A percentile compares a stretch with the other conserved stretches of the same genome.
Evolutionary conservation across 2,113 vertebrate genomes (phyloP).

Genomic region (Corythaeola cristata): DNA sequence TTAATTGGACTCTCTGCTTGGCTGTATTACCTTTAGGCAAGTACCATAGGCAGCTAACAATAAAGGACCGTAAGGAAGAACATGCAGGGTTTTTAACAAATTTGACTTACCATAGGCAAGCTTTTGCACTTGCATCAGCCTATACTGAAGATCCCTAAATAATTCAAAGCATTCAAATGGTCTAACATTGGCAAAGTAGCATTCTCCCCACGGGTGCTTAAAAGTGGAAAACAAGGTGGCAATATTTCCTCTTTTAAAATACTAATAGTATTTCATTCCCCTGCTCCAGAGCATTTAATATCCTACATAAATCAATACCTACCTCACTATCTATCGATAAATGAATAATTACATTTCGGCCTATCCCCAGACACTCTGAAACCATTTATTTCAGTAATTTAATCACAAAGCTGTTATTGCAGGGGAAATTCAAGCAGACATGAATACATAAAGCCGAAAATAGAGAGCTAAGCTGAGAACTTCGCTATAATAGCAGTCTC

Average conservation of each 20-base stretch:
- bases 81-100: not conserved
- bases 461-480: not conserved
- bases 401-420: conserved; percentile 49
- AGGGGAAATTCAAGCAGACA: not conserved
- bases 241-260: conserved; percentile 8
- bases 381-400: conserved; percentile 31
- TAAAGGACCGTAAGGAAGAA: not conserved
- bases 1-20: not conserved
- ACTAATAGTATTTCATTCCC: not conserved
- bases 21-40: not conserved
- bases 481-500: not conserved
- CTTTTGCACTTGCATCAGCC: not conserved
- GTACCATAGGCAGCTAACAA: not conserved
- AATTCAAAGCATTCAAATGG: conserved; percentile 16
- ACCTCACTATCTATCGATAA: conserved; percentile 21
- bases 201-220: not conserved
- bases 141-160: conserved; percentile 8
- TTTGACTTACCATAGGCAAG: not conserved
- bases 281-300: conserved; percentile 4
- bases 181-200: not conserved
- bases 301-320: conserved; percentile 12
- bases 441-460: conserved; percentile 40
- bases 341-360: conserved; percentile 45
- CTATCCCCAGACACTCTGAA: not conserved
- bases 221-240: conserved; percentile 4